Base-by-base conservation (phyloP, 2,113 vertebrate species). In the Nothoprocta pentlandii region DNA sequence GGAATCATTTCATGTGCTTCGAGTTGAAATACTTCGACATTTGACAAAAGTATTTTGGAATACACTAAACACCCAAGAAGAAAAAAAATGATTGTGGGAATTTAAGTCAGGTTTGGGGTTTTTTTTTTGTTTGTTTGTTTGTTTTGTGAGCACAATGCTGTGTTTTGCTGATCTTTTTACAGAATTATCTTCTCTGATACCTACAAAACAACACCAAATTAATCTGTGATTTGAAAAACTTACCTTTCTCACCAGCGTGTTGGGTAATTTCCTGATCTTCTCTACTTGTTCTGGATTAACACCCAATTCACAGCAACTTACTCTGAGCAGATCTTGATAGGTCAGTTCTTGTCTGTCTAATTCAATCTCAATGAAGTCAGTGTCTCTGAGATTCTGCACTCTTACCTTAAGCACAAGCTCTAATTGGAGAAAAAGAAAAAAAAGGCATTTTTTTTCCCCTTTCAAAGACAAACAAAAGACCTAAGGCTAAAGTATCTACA, bases 361-460 rank as follows among this genome's bases (percentile, higher is more conserved):
- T 94, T 99, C 98, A 94, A 98, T 98, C 92, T 99, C 98, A 58
- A 98, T 99, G 96, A 99, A 99, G 97, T 99, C 99, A 26, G 97
- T 98, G 95, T 99, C 98, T 82, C 98, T 97, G 1, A 97, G 88
- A 82, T 97, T 99, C 96, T 99, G 98, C 87, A 99, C 98, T 70
- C 99, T 98, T 93, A 99, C 98, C 95, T 99, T 98, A 69, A 99
- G 96, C 81, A 99, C 99, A 92, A 99, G 96, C 95, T 99, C 98
- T 99, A 80, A 58, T 75, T 81, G 26, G 21, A 63, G 64, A 32
- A 41, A 22, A 67, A 32, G 51, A 34, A 58, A 77, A 66, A 41
- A 9, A 32, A 68, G 68, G 51, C 16, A 3, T 6, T 4, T 28
- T 73, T 34, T 16, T 68, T 63, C 32, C 14, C 26, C 7, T 25